Base-by-base conservation (phyloP, 1,140 invertebrate species). In the Drosophila ironensis region DNA sequence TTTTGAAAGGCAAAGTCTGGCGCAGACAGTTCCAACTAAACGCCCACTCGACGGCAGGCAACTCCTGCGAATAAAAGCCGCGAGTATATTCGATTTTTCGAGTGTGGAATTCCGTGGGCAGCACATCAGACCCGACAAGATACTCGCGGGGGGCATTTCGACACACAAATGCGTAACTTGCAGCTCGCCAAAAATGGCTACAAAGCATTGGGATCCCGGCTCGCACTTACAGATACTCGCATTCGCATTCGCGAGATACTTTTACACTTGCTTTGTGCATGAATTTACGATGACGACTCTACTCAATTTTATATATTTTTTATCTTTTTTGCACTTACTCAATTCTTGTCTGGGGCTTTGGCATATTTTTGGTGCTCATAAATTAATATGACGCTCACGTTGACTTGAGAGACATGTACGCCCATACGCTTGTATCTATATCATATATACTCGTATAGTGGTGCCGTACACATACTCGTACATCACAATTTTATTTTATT, bases 351-450 rank as follows among this genome's bases (percentile, higher is more conserved):
- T 61, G 67, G 48, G 35, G 35, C 16, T 53, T 57, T 52, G 48
- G 30, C 69, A 54, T 68, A 45, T 80, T 70, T 53, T 47, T 47
- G 46, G 40, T 24, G 57, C 63, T 70, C 54, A 78, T 82, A 78
- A 82, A 72, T 72, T 72, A 72, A 72, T 64, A 72, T 82, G 78
- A 73, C 69, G 73, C 73, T 77, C 77, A 82, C 78, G 77, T 82
- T 68, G 57, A 40, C 52, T 66, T 66, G 53, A 48, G 69, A 84
- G 72, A 84, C 75, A 60, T 47, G 48, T 50, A 51, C 42, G 52
- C 35, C 25, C 19, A 17, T 46, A 51, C 38, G 27, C 44, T n/a
- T n/a, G 41, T 60, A 35, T 81, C 53, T 71, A 67, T 64, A 71
- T 37, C 56, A 47, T 66, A 56, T 63, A 63, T 60, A n/a, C n/a